phyloP scores from a whole-genome alignment of 2,888 invertebrate genomes.

The Priocnemis perturbator region DNA sequence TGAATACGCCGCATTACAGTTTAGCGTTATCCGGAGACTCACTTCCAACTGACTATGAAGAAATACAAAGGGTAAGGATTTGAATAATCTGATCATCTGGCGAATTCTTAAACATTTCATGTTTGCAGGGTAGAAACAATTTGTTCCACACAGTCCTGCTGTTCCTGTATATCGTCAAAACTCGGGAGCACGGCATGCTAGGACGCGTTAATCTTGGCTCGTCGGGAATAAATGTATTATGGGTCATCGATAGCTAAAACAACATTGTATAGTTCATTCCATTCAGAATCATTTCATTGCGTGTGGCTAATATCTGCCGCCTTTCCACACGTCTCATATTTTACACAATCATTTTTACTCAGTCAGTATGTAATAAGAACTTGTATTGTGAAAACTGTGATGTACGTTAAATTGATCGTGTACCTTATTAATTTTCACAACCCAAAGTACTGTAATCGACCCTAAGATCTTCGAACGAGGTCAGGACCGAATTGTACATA shows the following conservation, averaged over 20 bases:
- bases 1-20: conserved; percentile 84
- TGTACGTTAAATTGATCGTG: background rate
- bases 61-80: conserved; percentile 80
- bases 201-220: conserved; percentile 86
- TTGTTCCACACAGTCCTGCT: conserved; percentile 90
- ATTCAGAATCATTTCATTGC: background rate
- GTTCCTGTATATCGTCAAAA: conserved; percentile 86
- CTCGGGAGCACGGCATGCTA: conserved; percentile 84
- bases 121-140: conserved; percentile 88
- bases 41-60: conserved; percentile 79
- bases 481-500: too few relatives aligned
- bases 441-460: too few relatives aligned
- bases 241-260: conserved; percentile 80
- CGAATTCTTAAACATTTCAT: conserved; percentile 8
- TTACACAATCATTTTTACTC: background rate
- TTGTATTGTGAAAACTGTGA: conserved; percentile 2
- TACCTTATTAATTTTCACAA: too few relatives aligned
- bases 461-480: too few relatives aligned
- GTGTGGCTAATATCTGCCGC: background rate
- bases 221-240: conserved; percentile 90
- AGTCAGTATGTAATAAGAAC: background rate
- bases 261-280: background rate
- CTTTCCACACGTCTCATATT: background rate
- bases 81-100: background rate
- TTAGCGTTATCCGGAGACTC: conserved; percentile 76